Base-by-base conservation (phyloP, 2,797 vertebrate species). In the Distichodus sexfasciatus region DNA sequence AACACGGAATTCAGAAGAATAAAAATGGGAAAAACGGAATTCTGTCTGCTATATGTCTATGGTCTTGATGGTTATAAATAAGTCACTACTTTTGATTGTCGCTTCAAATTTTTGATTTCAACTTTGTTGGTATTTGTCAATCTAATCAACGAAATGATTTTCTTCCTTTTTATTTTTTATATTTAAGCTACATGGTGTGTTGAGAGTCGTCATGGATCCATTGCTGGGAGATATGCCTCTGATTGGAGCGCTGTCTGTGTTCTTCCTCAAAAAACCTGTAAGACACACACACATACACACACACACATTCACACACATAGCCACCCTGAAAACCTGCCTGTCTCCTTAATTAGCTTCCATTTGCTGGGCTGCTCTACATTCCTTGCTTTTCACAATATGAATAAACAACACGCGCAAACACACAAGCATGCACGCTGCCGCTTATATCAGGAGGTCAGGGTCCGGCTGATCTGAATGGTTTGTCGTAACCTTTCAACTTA, bases 211-310 rank as follows among this genome's bases (percentile, higher is more conserved):
- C 80, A 90, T 99, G 92, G 97, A 99, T 71, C 97, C 97, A 0
- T 71, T 99, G 73, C 91, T 99, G 63, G 97, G 97, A 66, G 95
- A 98, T 84, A 93, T 99, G 90, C 97, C 97, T 47, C 86, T 99
- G 69, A 85, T 99, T 66, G 97, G 97, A 81, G 97, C 95, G 0
- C 67, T 98, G 33, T 94, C 95, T 0, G 71, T 98, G 77, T 99
- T 97, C 79, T 99, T 99, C 86, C 93, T 99, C 71, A 93, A 96
- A 79, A 98, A 94, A 77, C 97, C 97, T 1, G 97, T 99, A 86
- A 94, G 96, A 91, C n/a, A 17, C 11, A 23, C 15, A 55, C 5
- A 50, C n/a, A 54, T n/a, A 36, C 7, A 44, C 29, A 46, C 7
- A 61, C 31, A 68, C 36, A 58, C 38, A 58, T 14, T 43, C 9